Evolutionary conservation across 2,797 vertebrate species (phyloP).

Genomic region (Rhadinocentrus ornatus): DNA sequence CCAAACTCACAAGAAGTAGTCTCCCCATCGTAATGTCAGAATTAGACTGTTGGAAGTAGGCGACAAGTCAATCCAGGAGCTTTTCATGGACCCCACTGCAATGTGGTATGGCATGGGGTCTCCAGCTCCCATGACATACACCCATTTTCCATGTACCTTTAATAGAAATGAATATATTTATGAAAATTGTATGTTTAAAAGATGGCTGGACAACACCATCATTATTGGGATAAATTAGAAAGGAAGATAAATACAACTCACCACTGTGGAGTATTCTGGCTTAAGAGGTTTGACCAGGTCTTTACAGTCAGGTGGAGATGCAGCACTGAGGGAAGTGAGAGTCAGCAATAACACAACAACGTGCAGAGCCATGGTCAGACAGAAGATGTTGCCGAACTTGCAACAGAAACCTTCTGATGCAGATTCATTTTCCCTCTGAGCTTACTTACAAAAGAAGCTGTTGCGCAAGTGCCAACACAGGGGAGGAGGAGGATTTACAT

Average conservation of each 20-base stretch:
- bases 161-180: neutral
- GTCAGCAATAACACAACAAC: constrained; percentile 49
- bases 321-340: constrained; percentile 53
- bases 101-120: constrained; percentile 74
- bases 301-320: constrained; percentile 69
- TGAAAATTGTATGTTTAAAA: neutral
- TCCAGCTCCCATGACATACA: constrained; percentile 77
- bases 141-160: constrained; percentile 79
- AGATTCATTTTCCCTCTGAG: constrained; percentile 41
- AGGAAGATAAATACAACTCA: constrained; percentile 28
- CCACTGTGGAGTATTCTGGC: constrained; percentile 68
- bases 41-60: constrained; percentile 55
- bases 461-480: constrained; percentile 36
- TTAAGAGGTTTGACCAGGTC: constrained; percentile 70
- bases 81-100: constrained; percentile 73
- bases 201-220: neutral
- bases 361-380: constrained; percentile 59
- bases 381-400: constrained; percentile 31
- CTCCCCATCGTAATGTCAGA: constrained; percentile 73
- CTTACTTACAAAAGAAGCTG: constrained; percentile 27
- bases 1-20: constrained; percentile 74
- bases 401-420: constrained; percentile 52
- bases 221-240: neutral
- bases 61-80: constrained; percentile 76
- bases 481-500: constrained; percentile 23